These are phyloP conservation scores for Molossus molossus DNA, from an alignment of 2,797 vertebrate species.

Conservation along the genomic window DNA sequence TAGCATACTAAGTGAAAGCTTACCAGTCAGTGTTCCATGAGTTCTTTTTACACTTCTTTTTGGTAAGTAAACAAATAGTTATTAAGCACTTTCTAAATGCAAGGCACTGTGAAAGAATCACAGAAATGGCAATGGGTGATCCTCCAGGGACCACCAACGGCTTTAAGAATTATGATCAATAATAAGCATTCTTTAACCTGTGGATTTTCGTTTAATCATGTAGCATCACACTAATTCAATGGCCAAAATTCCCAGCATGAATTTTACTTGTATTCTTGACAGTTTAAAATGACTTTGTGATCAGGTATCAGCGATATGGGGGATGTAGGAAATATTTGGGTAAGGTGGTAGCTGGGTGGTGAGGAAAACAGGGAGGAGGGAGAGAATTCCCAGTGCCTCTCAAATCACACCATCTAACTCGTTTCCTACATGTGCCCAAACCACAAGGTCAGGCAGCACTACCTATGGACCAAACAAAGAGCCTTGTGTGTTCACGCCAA, in stretches of 20 bases:
- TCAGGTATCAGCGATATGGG: neutral
- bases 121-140: neutral
- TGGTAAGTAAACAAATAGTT: constrained; percentile 47
- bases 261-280: neutral
- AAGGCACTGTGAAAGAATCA: neutral
- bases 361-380: neutral
- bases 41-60: constrained; percentile 18
- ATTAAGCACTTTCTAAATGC: constrained; percentile 36
- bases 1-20: neutral
- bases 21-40: neutral
- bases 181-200: neutral
- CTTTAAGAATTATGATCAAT: neutral
- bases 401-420: constrained; percentile 61
- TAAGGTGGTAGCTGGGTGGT: neutral
- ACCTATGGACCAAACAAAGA: constrained; percentile 57
- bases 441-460: neutral
- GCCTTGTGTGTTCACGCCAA: neutral
- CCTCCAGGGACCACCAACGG: neutral
- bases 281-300: constrained; percentile 37
- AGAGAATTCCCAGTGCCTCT: constrained; percentile 13
- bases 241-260: neutral
- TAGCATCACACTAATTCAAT: neutral
- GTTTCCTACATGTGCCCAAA: constrained; percentile 59
- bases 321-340: constrained; percentile 45
- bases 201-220: constrained; percentile 26